A percentile compares a stretch with the other conserved stretches of the same genome.
phyloP scores from a whole-genome alignment of 92 coral and sea anemone genomes.

The Zoanthus solanderi region DNA sequence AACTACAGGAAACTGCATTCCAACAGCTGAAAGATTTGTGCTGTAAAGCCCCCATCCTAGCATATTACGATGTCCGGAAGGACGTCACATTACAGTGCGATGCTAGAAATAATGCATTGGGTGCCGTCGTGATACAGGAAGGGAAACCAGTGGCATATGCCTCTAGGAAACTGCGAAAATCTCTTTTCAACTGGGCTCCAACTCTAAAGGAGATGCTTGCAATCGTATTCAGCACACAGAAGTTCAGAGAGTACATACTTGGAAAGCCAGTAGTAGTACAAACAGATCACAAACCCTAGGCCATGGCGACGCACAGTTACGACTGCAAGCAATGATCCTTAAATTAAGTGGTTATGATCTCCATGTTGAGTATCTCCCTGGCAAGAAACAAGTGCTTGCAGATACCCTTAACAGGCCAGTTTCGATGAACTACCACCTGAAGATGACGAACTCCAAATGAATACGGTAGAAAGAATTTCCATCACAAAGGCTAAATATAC shows the following conservation, averaged over 20 bases:
- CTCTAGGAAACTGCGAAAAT: constrained; percentile 21
- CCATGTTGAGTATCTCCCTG: no score
- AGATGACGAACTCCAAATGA: no score
- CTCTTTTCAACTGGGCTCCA: no score
- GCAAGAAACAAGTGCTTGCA: no score
- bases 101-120: constrained; percentile 50
- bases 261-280: constrained; percentile 60
- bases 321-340: no score
- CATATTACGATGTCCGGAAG: constrained; percentile 47
- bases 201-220: no score
- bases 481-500: no score
- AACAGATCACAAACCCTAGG: constrained; percentile 61
- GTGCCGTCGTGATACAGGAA: constrained; percentile 3
- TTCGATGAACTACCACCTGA: no score
- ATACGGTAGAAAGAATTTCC: no score
- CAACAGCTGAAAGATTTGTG: constrained; percentile 45
- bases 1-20: constrained; percentile 34
- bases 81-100: constrained; percentile 37
- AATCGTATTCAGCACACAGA: constrained; percentile 48
- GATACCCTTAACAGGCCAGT: no score
- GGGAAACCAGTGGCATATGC: constrained; percentile 37
- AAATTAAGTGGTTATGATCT: no score
- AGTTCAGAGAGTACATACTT: constrained; percentile 68
- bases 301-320: no score
- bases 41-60: constrained; percentile 35